These are phyloP conservation scores for Lepus townsendii DNA, from an alignment of 2,797 vertebrate genomes.

Conservation along the genomic window DNA sequence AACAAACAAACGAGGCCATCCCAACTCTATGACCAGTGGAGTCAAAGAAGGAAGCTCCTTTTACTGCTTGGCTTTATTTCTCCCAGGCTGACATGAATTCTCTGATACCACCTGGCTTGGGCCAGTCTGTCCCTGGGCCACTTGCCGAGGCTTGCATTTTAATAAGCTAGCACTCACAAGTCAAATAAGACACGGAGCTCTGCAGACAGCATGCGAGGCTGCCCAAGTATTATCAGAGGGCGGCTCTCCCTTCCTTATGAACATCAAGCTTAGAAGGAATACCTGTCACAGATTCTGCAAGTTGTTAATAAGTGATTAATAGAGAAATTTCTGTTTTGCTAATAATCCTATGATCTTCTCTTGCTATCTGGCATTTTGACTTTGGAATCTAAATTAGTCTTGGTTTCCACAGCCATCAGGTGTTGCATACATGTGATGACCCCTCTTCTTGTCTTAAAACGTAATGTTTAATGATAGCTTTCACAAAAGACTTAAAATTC, in stretches of 20 bases:
- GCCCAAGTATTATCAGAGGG: background rate
- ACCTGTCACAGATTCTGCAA: background rate
- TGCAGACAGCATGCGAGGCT: background rate
- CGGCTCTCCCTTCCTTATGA: background rate
- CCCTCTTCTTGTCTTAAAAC: slow-evolving; percentile 73
- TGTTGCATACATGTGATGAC: slow-evolving; percentile 15
- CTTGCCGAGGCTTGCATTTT: background rate
- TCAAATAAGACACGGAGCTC: background rate
- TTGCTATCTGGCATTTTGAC: slow-evolving; percentile 55
- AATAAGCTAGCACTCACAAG: background rate
- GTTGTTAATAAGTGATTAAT: slow-evolving; percentile 17
- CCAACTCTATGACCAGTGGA: background rate
- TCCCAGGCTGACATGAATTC: background rate
- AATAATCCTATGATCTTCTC: slow-evolving; percentile 46
- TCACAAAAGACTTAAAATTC: slow-evolving; percentile 62
- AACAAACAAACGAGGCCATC: background rate
- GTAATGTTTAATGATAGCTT: slow-evolving; percentile 70
- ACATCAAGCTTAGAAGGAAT: slow-evolving; percentile 30
- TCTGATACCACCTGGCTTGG: background rate
- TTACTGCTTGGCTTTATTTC: background rate
- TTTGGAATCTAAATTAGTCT: slow-evolving; percentile 70
- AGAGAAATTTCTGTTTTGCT: slow-evolving; percentile 22
- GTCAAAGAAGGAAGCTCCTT: background rate
- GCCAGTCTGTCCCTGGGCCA: background rate
- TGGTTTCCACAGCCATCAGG: slow-evolving; percentile 3